Base-by-base conservation (phyloP, 2,113 vertebrate genomes). In the Sinosuthora webbiana region DNA sequence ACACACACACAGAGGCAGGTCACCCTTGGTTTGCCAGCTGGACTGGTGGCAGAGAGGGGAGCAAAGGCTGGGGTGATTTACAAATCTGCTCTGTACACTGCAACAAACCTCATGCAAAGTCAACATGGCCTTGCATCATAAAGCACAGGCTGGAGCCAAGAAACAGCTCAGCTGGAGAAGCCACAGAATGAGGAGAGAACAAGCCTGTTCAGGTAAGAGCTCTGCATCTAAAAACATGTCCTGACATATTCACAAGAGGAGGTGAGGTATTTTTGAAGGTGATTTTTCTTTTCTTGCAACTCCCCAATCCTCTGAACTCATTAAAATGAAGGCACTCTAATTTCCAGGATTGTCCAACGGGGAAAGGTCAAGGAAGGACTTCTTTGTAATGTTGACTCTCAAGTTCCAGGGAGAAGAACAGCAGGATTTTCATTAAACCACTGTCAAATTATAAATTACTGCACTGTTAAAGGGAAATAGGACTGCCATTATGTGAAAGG, bases 321-420 rank as follows among this genome's bases (percentile, higher is more conserved):
- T 93, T 96, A 96, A 95, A 68, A 84, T 49, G 27, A 82, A 95
- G 83, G 59, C 55, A 81, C 27, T 76, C 63, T 77, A 93, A 92
- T 96, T 97, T 94, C 67, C 73, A 87, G 30, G 62, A 74, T n/a
- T 24, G 83, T 79, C 91, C 76, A 92, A 90, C 57, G 83, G 53
- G 52, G 87, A 80, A 89, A 93, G 89, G 93, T 89, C 89, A 89
- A 80, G 31, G 65, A 95, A 94, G 55, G 90, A 94, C 69, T 90
- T 68, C 70, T 90, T 62, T 80, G 19, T 53, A 74, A 82, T 16
- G 23, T 67, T 1, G 0, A 3, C 50, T 93, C 41, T 94, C 24
- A 49, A 53, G 59, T 39, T 76, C 55, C 88, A 57, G 75, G 2
- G 39, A 92, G 65, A 77, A 78, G 11, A 86, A 7, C 56, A 31